These are phyloP conservation scores for Megaustenia siamemsis DNA, from an alignment of 2,888 invertebrate species.

Conservation along the genomic window DNA sequence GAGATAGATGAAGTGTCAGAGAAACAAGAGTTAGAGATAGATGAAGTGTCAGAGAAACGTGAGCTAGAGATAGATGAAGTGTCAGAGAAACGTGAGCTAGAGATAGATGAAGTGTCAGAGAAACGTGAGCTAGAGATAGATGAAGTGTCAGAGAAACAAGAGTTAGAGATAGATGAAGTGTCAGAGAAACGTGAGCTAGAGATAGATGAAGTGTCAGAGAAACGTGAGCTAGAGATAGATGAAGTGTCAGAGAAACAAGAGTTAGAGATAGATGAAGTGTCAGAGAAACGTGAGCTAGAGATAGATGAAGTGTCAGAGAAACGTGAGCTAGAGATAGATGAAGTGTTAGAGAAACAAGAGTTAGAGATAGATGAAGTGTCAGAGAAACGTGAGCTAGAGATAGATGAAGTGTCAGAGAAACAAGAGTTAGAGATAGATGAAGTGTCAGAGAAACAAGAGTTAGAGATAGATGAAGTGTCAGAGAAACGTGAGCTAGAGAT, in stretches of 20 bases:
- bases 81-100: not conserved
- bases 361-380: not conserved
- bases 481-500: no score
- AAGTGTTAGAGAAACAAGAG: not conserved
- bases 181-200: not conserved
- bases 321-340: not conserved
- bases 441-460: not conserved
- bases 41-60: not conserved
- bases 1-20: not conserved
- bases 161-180: no score
- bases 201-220: not conserved
- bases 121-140: not conserved
- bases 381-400: not conserved
- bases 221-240: not conserved
- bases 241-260: not conserved
- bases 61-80: not conserved
- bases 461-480: not conserved
- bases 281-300: not conserved
- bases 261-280: not conserved
- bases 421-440: not conserved
- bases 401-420: not conserved
- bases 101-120: not conserved
- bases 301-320: not conserved
- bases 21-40: not conserved
- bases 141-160: not conserved